These are phyloP conservation scores for Cistogaster globosa DNA, from an alignment of 2,888 invertebrate species.

Conservation along the genomic window DNA sequence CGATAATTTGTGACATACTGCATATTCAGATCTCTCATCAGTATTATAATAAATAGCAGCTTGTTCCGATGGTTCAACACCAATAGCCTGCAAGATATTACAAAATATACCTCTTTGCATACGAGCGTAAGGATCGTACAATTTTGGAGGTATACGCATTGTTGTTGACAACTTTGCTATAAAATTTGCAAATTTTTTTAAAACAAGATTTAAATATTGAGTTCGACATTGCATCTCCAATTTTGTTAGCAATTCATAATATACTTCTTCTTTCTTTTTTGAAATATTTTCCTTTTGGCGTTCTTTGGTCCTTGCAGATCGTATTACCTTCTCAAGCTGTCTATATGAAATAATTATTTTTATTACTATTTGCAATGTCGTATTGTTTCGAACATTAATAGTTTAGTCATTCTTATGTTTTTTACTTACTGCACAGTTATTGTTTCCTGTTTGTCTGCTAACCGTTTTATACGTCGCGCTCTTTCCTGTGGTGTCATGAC, in stretches of 20 bases:
- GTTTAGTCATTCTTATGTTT: not conserved
- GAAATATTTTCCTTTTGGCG: conserved; percentile 75
- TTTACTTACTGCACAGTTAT: conserved; percentile 73
- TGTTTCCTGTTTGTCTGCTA: conserved; percentile 62
- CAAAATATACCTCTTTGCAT: conserved; percentile 80
- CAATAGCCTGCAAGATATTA: conserved; percentile 78
- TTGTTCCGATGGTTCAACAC: conserved; percentile 77
- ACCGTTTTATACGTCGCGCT: conserved; percentile 76
- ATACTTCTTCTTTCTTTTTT: conserved; percentile 78
- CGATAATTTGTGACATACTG: conserved; percentile 78
- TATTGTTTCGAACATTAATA: not conserved
- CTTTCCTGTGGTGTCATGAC: conserved; percentile 76
- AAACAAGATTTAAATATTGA: conserved; percentile 78
- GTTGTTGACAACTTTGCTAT: conserved; percentile 79
- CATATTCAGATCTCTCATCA: conserved; percentile 77
- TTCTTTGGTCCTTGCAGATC: conserved; percentile 76
- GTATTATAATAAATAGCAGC: conserved; percentile 78
- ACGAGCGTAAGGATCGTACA: conserved; percentile 79
- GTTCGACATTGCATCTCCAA: conserved; percentile 78
- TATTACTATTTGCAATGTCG: not conserved
- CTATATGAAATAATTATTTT: conserved; percentile 65
- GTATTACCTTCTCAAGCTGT: conserved; percentile 77
- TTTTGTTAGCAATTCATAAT: conserved; percentile 78
- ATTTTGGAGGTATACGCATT: conserved; percentile 77
- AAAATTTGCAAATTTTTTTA: conserved; percentile 79